A percentile compares a stretch with the other conserved stretches of the same genome.
phyloP scores from a whole-genome alignment of 2,888 invertebrate species.

The Chrysodeixis includens region DNA sequence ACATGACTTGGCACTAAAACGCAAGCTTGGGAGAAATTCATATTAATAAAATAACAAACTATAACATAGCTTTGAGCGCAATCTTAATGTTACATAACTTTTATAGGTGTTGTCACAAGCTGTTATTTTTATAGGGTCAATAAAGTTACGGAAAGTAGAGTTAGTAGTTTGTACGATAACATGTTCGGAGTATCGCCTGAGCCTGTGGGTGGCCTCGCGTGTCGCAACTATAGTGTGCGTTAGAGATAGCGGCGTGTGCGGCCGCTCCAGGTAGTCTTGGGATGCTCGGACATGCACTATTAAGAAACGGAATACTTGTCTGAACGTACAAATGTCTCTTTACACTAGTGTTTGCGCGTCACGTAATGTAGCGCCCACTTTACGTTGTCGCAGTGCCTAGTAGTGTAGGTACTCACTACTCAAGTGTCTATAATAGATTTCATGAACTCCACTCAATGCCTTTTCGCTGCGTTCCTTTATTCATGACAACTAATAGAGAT shows the following conservation, averaged over 20 bases:
- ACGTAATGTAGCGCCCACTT: too few species aligned
- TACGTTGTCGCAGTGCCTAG: too few species aligned
- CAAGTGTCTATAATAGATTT: too few species aligned
- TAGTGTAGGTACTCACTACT: too few species aligned
- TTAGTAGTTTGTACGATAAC: background rate
- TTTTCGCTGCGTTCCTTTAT: too few species aligned
- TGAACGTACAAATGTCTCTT: too few species aligned
- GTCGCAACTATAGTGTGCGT: background rate
- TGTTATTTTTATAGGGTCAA: background rate
- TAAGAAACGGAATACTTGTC: too few species aligned
- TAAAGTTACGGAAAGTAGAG: background rate
- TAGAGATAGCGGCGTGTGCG: background rate
- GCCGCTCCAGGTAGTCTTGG: background rate
- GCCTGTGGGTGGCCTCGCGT: background rate
- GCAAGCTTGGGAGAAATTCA: background rate
- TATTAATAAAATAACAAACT: background rate
- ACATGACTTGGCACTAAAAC: background rate
- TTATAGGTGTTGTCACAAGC: slow-evolving; percentile 4
- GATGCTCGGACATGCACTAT: too few species aligned
- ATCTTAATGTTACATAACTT: background rate
- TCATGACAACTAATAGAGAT: too few species aligned
- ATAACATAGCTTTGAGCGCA: background rate
- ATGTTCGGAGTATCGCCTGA: background rate
- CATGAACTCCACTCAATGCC: too few species aligned
- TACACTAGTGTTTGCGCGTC: too few species aligned